phyloP scores from a whole-genome alignment of 2,113 vertebrate species.

The Cyanoliseus patagonus region DNA sequence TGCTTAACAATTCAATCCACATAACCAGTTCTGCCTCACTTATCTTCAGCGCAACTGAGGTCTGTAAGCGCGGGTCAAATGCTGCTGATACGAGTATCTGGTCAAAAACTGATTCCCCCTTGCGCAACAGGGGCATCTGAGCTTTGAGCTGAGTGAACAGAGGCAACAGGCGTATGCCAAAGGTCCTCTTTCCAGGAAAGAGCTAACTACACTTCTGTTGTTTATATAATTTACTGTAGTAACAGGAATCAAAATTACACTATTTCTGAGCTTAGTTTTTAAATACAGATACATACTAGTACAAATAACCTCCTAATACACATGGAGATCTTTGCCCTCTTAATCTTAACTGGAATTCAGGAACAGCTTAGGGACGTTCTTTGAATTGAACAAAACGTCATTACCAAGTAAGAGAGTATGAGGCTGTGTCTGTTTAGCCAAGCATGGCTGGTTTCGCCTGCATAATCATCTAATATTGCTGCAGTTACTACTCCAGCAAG shows the following conservation, averaged over 20 bases:
- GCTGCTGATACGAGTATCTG: background rate
- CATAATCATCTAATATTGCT: background rate
- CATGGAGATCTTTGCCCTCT: constrained; percentile 27
- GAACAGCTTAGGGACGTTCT: background rate
- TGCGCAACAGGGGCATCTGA: background rate
- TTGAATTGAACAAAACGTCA: background rate
- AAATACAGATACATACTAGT: background rate
- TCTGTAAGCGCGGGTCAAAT: background rate
- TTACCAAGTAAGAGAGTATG: background rate
- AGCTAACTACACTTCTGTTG: background rate
- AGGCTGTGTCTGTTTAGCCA: background rate
- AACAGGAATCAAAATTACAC: background rate
- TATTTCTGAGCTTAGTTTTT: background rate
- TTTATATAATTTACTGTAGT: background rate
- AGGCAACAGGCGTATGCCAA: background rate
- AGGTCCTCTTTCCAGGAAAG: background rate
- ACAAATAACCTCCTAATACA: background rate
- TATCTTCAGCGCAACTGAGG: background rate
- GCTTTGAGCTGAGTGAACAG: background rate
- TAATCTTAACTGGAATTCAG: constrained; percentile 55
- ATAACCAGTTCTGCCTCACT: background rate
- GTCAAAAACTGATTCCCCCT: background rate
- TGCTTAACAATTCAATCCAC: background rate
- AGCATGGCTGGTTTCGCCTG: background rate
- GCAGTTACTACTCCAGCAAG: background rate